Base-by-base conservation (phyloP, 2,888 invertebrate species). In the Ametastegia equiseti region DNA sequence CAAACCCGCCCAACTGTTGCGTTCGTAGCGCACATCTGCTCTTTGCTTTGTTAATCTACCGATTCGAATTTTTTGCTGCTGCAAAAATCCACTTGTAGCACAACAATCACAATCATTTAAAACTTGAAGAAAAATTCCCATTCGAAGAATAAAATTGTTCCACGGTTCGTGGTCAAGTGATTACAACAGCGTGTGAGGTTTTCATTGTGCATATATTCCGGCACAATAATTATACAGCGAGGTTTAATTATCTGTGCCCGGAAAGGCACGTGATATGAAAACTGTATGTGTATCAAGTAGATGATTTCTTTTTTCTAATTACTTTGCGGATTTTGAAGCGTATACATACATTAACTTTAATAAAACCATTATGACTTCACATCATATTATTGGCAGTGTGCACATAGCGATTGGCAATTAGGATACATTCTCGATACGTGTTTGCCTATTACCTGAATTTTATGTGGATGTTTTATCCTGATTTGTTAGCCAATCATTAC, bases 1-100 rank as follows among this genome's bases (percentile, higher is more conserved):
- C 19, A 50, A 80, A 60, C 73, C 77, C 71, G 73, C 67, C 83
- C 85, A 88, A 87, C 86, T 87, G 86, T 88, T 88, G 88, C 85
- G 80, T 83, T 65, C 30, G 39, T 63, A 33, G 15, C 60, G 13
- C 30, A 79, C 27, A 69, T 63, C 57, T 42, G 30, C 45, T 47
- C 15, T 71, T 71, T 45, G 45, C 15, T 71, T 71, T 45, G 45
- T 36, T 27, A 67, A 67, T 67, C 65, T 19, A 7, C 19, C 65
- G n/a, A 4, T 67, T 2, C 11, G n/a, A 39, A 11, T 11, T 39
- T 39, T 67, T 67, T 60, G 2, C 27, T 36, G 6, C 39, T 36
- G 15, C 7, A 11, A 0, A 23, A 13, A 15, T 60, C 23, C 1
- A 13, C 60, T 9, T 11, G 30, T 30, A 30, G 13, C 9, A 30